A percentile compares a stretch with the other conserved stretches of the same genome.
Conservation (phyloP, 64 coral and sea anemone species). For the Stichodactyla mertensii region DNA sequence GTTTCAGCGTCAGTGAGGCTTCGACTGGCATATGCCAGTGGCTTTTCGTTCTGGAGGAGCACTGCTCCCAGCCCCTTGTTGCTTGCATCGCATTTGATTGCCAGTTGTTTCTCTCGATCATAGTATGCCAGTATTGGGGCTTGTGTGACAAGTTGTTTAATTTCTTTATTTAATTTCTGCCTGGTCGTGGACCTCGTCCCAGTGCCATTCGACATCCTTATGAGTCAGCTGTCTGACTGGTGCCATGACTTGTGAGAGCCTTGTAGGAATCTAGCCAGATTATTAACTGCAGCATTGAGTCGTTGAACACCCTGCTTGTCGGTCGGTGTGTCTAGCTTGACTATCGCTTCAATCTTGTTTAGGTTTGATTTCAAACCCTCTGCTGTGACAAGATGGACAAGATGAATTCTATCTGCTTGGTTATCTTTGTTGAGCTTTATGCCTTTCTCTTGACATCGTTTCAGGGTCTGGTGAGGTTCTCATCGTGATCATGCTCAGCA, state of each 20-base stretch:
- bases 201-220: background rate
- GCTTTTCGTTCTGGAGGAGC: too few species aligned
- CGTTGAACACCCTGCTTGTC: background rate
- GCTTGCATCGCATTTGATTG: background rate
- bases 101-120: background rate
- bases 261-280: background rate
- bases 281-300: background rate
- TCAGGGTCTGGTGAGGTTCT: too few species aligned
- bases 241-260: background rate
- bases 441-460: background rate
- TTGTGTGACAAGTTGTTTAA: background rate
- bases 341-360: background rate
- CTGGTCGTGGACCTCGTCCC: background rate
- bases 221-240: background rate
- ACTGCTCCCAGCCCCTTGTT: background rate
- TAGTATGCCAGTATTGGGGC: background rate
- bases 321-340: background rate
- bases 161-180: background rate
- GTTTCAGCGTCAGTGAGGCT: background rate
- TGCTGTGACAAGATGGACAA: background rate
- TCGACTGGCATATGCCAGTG: background rate
- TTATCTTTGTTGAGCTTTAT: background rate
- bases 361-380: conserved; percentile 1
- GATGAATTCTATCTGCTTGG: background rate
- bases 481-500: too few species aligned